Evolutionary conservation across 1,140 invertebrate genomes (phyloP).

Genomic region (Melitaea cinxia): DNA sequence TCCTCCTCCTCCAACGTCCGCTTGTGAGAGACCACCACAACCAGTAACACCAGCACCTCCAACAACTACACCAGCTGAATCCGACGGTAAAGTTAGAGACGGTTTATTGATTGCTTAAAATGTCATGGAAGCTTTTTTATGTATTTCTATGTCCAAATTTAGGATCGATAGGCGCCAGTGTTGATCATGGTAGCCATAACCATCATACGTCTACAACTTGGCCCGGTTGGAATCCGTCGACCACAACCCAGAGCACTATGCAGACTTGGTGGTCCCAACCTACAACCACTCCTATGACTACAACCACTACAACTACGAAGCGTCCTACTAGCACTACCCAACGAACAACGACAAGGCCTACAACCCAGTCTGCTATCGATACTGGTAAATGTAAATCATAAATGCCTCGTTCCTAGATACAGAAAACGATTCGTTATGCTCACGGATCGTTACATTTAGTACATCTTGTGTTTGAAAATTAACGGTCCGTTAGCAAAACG

Average conservation of each 20-base stretch:
- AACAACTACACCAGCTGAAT: slow-evolving; percentile 84
- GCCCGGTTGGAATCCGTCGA: slow-evolving; percentile 79
- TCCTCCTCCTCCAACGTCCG: slow-evolving; percentile 79
- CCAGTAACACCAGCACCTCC: slow-evolving; percentile 88
- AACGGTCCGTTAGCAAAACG: too few relatives aligned
- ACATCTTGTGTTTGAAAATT: too few relatives aligned
- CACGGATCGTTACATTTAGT: too few relatives aligned
- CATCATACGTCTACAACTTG: slow-evolving; percentile 73
- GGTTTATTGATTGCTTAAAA: too few relatives aligned
- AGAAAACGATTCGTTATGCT: too few relatives aligned
- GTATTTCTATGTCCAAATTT: background rate
- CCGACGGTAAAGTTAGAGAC: slow-evolving; percentile 65
- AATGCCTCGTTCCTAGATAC: too few relatives aligned
- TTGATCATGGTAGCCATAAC: slow-evolving; percentile 57
- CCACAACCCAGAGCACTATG: slow-evolving; percentile 63
- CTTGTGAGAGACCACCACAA: slow-evolving; percentile 85
- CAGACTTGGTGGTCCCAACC: slow-evolving; percentile 69
- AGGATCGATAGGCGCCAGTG: slow-evolving; percentile 52
- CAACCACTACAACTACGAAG: slow-evolving; percentile 65
- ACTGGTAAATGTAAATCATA: too few relatives aligned
- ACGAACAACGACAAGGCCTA: slow-evolving; percentile 48
- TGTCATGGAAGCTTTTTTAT: background rate
- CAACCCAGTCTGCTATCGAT: slow-evolving; percentile 41
- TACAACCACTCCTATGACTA: slow-evolving; percentile 66
- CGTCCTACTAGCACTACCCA: slow-evolving; percentile 54